Conservation (phyloP, 2,113 vertebrate genomes). For the Hiodon alosoides region DNA sequence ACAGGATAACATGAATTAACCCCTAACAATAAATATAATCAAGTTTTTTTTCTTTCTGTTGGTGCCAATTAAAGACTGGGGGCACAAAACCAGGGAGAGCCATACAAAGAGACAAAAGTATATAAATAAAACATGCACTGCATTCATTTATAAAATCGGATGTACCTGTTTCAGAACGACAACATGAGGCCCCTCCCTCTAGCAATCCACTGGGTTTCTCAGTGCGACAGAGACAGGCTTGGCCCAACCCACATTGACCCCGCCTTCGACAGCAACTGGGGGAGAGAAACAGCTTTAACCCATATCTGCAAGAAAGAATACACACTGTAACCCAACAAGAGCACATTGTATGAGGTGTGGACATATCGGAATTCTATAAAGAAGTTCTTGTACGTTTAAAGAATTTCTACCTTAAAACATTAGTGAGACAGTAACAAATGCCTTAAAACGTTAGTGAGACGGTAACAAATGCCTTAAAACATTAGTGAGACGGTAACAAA, state of each 20-base stretch:
- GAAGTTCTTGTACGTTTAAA: neutral
- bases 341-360: neutral
- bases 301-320: neutral
- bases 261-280: slow-evolving; percentile 78
- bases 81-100: neutral
- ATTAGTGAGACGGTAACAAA: neutral
- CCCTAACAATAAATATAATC: neutral
- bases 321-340: neutral
- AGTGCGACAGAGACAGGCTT: slow-evolving; percentile 50
- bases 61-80: neutral
- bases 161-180: slow-evolving; percentile 75
- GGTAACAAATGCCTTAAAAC: neutral
- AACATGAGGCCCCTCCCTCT: slow-evolving; percentile 63
- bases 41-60: neutral
- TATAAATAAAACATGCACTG: neutral
- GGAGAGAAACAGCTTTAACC: slow-evolving; percentile 1
- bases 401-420: no score
- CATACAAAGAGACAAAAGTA: neutral
- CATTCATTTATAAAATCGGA: neutral
- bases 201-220: slow-evolving; percentile 69
- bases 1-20: neutral
- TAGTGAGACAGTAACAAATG: neutral
- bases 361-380: neutral
- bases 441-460: neutral
- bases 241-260: slow-evolving; percentile 66